phyloP scores from a whole-genome alignment of 2,113 vertebrate species.

The Archocentrus centrarchus region DNA sequence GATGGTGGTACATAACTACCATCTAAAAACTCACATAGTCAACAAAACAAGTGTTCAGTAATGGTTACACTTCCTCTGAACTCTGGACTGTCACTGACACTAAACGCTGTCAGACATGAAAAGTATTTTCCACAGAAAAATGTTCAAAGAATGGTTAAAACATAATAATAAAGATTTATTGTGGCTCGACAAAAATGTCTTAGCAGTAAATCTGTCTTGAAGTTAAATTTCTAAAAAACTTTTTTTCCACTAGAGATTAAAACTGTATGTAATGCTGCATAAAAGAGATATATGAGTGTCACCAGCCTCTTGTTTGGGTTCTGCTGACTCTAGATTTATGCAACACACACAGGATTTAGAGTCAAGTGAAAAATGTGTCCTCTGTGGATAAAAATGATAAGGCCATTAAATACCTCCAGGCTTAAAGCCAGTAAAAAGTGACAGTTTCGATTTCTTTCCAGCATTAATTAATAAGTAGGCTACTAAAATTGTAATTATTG shows the following conservation, averaged over 20 bases:
- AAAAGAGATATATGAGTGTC: conserved; percentile 27
- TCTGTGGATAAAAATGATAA: conserved; percentile 22
- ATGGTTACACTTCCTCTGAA: conserved; percentile 1
- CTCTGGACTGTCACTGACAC: not conserved
- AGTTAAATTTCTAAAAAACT: conserved; percentile 11
- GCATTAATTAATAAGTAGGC: conserved; percentile 24
- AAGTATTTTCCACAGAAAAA: not conserved
- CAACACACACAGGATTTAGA: conserved; percentile 9
- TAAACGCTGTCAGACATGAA: not conserved
- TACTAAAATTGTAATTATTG: not conserved
- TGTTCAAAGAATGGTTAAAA: conserved; percentile 2
- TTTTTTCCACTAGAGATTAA: conserved; percentile 8
- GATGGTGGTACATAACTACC: not conserved
- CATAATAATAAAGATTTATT: not conserved
- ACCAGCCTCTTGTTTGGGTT: conserved; percentile 31
- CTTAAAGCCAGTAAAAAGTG: conserved; percentile 1
- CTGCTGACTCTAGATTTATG: conserved; percentile 28
- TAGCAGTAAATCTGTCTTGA: not conserved
- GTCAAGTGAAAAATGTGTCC: conserved; percentile 21
- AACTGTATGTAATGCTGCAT: conserved; percentile 13
- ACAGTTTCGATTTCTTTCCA: not conserved
- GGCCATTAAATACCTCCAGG: conserved; percentile 12
- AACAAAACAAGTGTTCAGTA: not conserved
- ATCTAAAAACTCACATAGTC: not conserved
- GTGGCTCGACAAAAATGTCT: not conserved